A percentile compares a stretch with the other conserved stretches of the same genome.
phyloP scores from a whole-genome alignment of 2,888 invertebrate species.

The Piscicola geometra region DNA sequence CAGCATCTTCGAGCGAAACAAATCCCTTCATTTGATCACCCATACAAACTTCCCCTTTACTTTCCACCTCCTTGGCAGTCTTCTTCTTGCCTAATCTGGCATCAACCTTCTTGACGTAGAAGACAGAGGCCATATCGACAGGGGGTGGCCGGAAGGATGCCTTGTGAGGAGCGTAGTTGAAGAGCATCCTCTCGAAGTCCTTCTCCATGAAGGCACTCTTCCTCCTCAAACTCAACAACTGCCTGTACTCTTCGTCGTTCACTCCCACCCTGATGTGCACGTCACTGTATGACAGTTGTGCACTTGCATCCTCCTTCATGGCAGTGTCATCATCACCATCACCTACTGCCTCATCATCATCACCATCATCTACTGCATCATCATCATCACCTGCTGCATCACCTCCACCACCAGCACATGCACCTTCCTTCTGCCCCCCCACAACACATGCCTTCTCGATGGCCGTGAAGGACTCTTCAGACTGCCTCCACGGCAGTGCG shows the following conservation, averaged over 20 bases:
- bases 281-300: neutral
- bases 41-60: neutral
- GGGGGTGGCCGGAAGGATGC: neutral
- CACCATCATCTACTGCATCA: neutral
- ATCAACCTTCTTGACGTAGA: neutral
- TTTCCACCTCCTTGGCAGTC: neutral
- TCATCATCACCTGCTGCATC: neutral
- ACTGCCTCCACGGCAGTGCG: constrained; percentile 12
- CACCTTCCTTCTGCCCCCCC: neutral
- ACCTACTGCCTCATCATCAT: neutral
- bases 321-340: neutral
- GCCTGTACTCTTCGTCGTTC: neutral
- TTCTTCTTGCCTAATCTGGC: neutral
- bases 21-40: neutral
- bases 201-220: neutral
- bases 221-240: neutral
- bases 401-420: neutral
- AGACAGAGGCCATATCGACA: neutral
- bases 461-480: neutral
- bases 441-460: neutral
- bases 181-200: neutral
- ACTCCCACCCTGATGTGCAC: neutral
- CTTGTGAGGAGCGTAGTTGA: neutral
- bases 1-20: neutral
- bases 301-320: neutral